Evolutionary conservation across 2,797 vertebrate species (phyloP), one percentile per base, ranked within the genome.

Genomic region (Ctenosaura bakeri): DNA sequence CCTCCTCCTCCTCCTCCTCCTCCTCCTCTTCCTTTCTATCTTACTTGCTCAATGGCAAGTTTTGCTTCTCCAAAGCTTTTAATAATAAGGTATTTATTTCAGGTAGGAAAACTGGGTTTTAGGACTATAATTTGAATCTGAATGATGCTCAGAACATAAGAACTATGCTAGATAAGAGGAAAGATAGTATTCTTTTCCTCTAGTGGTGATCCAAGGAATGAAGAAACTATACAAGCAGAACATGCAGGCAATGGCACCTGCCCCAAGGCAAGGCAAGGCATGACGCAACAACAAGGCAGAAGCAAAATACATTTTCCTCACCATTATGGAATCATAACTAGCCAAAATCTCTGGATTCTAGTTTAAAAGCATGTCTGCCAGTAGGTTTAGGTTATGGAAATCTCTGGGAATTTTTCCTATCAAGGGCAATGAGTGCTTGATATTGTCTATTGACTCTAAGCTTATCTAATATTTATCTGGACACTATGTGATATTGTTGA

Each of bases 21-120:
- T 22, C 22, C 62, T 16, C 14, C 14, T 69, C 29, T 13, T 6
- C 7, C 7, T 69, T 29, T 24, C 79, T 69, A 26, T 91, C 64
- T 86, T 32, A 82, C 91, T 89, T 77, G 91, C 20, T 93, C 64
- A 20, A 4, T 91, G 88, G 69, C 83, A 94, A 42, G 5, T 54
- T 66, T 96, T 92, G 94, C 81, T 96, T 95, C 88, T 50, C 77
- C 88, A 77, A 52, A 88, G 64, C 29, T 9, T 94, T 95, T 95
- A 95, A 92, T 90, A 91, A 71, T 1, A 16, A 82, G 86, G 92
- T 92, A 71, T 18, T 87, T 9, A 46, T n/a, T 32, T 46, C 4
- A 35, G 35, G 16, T 29, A 18, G 26, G 32, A 7, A 12, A 73
- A 83, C 10, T 29, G 42, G 35, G 42, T 83, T 82, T 73, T 83